A percentile compares a stretch with the other conserved stretches of the same genome.
These are phyloP conservation scores for Intellagama lesueurii DNA, from an alignment of 2,797 vertebrate genomes.

Conservation along the genomic window DNA sequence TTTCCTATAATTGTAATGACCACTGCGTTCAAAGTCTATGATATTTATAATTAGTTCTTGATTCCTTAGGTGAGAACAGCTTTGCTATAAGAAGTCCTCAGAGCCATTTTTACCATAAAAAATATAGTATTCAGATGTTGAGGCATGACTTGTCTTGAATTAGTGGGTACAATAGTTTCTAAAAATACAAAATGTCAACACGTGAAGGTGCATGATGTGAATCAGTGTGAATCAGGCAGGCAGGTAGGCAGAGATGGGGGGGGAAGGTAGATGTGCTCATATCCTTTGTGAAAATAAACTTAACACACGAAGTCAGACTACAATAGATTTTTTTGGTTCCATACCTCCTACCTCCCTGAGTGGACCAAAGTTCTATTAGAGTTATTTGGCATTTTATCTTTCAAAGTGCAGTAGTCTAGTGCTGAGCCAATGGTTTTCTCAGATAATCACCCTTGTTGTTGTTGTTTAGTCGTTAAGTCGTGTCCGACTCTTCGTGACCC, in stretches of 20 bases:
- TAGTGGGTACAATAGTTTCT: neutral
- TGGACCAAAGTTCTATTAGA: neutral
- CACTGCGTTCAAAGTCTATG: neutral
- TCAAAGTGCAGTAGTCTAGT: no score
- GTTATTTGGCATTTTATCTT: no score
- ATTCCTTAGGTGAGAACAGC: neutral
- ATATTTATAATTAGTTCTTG: neutral
- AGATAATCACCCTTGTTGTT: no score
- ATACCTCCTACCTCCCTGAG: neutral
- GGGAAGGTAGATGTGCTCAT: neutral
- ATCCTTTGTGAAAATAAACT: neutral
- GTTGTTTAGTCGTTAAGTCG: no score
- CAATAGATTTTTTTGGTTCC: neutral
- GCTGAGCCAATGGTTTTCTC: no score
- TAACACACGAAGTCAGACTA: neutral
- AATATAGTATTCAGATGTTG: neutral
- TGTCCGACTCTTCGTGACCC: no score
- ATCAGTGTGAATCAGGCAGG: neutral
- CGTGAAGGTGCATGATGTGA: neutral
- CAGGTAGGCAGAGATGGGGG: no score
- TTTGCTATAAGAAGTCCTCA: neutral
- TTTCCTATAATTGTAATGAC: conserved; percentile 5
- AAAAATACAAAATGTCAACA: neutral
- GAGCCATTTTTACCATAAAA: neutral
- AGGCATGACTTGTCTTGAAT: neutral